Percentiles rank a stretch among this genome's conserved stretches.
Conservation (phyloP, 2,797 vertebrate genomes). For the Poecile montanus region DNA sequence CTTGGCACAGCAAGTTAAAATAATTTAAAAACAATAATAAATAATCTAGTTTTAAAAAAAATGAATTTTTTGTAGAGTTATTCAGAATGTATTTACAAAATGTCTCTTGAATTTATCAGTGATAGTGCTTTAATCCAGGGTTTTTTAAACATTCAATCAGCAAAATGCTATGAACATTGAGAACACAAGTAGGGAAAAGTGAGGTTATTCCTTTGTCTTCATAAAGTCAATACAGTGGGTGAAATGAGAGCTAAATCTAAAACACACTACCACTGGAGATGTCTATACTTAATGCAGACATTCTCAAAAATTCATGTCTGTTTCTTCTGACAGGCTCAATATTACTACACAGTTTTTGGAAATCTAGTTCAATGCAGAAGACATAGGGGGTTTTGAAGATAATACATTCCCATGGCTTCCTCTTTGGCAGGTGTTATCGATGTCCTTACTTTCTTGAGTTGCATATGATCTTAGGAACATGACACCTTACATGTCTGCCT, state of each 20-base stretch:
- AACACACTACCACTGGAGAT: neutral
- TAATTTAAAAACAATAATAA: conserved; percentile 15
- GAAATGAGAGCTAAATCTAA: neutral
- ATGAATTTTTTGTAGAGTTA: neutral
- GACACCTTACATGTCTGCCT: neutral
- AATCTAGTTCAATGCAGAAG: neutral
- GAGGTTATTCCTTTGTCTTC: neutral
- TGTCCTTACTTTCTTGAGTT: neutral
- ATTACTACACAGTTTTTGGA: neutral
- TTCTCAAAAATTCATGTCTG: neutral
- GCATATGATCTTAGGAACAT: neutral
- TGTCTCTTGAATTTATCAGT: neutral
- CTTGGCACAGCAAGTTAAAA: conserved; percentile 9
- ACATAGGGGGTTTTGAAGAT: neutral
- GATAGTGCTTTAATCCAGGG: neutral
- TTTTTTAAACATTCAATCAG: neutral
- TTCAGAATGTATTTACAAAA: neutral
- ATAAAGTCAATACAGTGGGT: neutral
- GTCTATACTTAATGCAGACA: neutral
- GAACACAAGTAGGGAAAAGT: neutral
- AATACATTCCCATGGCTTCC: neutral
- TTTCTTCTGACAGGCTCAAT: neutral
- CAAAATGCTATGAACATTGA: neutral
- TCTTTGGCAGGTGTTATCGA: neutral
- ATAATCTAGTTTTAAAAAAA: neutral